Evolutionary conservation across 2,888 invertebrate genomes (phyloP).

Genomic region (Cinara cedri): DNA sequence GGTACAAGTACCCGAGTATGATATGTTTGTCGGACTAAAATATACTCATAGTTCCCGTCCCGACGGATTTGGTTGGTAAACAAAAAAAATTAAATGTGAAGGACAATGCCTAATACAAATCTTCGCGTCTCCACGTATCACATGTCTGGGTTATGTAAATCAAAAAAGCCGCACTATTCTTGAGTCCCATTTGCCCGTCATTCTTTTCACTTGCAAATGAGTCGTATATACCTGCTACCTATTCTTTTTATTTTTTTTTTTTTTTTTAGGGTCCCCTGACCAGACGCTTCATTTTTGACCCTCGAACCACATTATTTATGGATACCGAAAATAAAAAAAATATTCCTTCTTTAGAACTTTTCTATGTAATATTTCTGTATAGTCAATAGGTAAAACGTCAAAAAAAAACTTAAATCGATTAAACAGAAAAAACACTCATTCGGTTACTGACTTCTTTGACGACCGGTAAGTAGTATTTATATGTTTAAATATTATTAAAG

Average conservation of each 20-base stretch:
- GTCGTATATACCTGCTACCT: not conserved
- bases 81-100: slow-evolving; percentile 33
- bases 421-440: too few relatives aligned
- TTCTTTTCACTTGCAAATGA: slow-evolving; percentile 48
- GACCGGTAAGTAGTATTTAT: too few relatives aligned
- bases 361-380: too few relatives aligned
- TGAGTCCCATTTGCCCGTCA: slow-evolving; percentile 23
- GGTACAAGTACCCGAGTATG: not conserved
- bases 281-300: slow-evolving; percentile 19
- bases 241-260: not conserved
- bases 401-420: too few relatives aligned
- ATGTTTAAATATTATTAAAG: too few relatives aligned
- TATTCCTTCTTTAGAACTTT: too few relatives aligned
- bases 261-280: slow-evolving; percentile 27
- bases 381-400: too few relatives aligned
- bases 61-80: not conserved
- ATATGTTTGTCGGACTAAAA: slow-evolving; percentile 13
- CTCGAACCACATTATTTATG: slow-evolving; percentile 30
- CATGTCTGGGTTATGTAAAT: slow-evolving; percentile 28
- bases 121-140: not conserved
- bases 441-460: too few relatives aligned
- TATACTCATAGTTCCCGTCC: not conserved
- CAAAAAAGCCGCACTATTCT: slow-evolving; percentile 11
- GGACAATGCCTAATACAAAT: slow-evolving; percentile 40
- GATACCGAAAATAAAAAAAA: too few relatives aligned